These are phyloP conservation scores for Empidonax alnorum DNA, from an alignment of 2,113 vertebrate species.

Conservation along the genomic window DNA sequence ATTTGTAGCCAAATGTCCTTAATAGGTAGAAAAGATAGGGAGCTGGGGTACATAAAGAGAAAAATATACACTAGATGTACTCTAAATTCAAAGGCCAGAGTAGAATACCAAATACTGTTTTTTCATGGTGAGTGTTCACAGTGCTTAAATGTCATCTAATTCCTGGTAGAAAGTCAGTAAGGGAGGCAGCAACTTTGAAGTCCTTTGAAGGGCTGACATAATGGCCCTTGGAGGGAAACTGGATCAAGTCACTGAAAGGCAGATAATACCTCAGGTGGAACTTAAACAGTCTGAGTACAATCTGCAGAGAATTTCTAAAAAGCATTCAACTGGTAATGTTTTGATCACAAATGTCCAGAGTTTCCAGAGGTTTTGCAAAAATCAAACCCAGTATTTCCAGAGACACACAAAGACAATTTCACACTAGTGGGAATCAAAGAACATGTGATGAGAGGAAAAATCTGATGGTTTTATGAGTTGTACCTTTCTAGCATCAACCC, in stretches of 20 bases:
- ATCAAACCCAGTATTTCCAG: not conserved
- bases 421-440: not conserved
- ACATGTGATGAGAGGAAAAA: not conserved
- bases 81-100: not conserved
- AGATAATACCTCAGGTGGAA: not conserved
- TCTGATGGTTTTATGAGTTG: not conserved
- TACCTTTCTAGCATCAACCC: not conserved
- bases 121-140: not conserved
- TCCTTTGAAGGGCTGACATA: not conserved
- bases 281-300: not conserved
- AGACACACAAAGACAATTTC: not conserved
- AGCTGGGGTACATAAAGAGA: not conserved
- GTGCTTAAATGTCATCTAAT: not conserved
- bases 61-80: not conserved
- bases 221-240: not conserved
- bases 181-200: not conserved
- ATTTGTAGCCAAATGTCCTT: not conserved
- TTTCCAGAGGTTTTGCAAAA: not conserved
- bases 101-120: not conserved
- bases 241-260: not conserved
- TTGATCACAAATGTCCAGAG: not conserved
- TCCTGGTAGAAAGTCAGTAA: not conserved
- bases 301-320: not conserved
- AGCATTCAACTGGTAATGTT: not conserved
- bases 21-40: not conserved